These are phyloP conservation scores for Alligator sinensis DNA, from an alignment of 2,113 vertebrate species.

Conservation along the genomic window DNA sequence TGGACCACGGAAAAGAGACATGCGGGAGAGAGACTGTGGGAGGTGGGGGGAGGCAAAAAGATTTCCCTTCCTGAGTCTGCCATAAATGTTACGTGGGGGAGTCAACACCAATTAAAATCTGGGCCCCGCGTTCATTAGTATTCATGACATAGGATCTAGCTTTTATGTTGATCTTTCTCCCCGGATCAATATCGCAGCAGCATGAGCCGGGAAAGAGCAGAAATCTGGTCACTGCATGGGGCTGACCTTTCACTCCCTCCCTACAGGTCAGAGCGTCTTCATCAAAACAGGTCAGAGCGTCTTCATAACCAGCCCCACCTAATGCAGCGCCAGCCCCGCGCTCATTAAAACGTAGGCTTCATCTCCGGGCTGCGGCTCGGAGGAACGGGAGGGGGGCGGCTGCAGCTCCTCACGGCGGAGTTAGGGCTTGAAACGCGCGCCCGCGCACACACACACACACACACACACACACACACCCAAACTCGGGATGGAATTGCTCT, in stretches of 20 bases:
- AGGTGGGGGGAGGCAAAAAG: too few species aligned
- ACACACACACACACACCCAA: fast-evolving
- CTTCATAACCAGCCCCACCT: constrained; percentile 63
- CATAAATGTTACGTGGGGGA: constrained; percentile 49
- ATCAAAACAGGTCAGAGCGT: constrained; percentile 80
- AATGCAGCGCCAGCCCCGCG: constrained; percentile 30
- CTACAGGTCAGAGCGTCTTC: constrained; percentile 83
- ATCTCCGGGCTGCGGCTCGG: neutral
- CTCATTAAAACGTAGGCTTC: constrained; percentile 67
- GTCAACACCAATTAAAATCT: constrained; percentile 75
- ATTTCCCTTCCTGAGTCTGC: constrained; percentile 15
- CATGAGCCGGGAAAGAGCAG: constrained; percentile 86
- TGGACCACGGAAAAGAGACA: neutral
- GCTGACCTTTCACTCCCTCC: constrained; percentile 89
- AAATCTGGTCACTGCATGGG: constrained; percentile 84
- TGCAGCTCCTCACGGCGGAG: constrained; percentile 56
- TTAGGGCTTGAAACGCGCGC: constrained; percentile 3
- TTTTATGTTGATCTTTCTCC: constrained; percentile 83
- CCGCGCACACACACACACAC: fast-evolving
- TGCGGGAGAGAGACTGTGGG: too few species aligned
- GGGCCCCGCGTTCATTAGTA: constrained; percentile 74
- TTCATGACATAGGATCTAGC: constrained; percentile 74
- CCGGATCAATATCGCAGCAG: constrained; percentile 91
- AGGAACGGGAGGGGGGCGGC: constrained; percentile 19
- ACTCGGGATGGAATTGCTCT: constrained; percentile 14